Percentiles rank a stretch among this genome's conserved stretches.
Evolutionary conservation across 2,888 invertebrate genomes (phyloP).

Genomic region (Sipha maydis): DNA sequence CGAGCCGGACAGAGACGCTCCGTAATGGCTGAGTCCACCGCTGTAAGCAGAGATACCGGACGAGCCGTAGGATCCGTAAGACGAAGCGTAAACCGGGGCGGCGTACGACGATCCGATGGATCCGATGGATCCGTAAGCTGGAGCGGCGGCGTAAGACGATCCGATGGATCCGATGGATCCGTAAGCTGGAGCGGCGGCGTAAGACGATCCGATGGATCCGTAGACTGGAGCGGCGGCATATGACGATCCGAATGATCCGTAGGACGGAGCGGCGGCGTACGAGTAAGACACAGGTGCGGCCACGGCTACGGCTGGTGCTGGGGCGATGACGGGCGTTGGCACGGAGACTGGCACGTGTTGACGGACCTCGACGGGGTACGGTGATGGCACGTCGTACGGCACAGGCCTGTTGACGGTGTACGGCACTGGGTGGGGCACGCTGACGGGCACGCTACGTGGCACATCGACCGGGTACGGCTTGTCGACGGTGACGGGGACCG

Average conservation of each 20-base stretch:
- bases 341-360: conserved; percentile 64
- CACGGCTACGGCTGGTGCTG: background rate
- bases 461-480: conserved; percentile 64
- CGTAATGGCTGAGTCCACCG: background rate
- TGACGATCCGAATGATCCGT: background rate
- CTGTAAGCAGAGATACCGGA: background rate
- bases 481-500: conserved; percentile 64
- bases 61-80: conserved; percentile 12
- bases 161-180: background rate
- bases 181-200: background rate
- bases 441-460: conserved; percentile 64
- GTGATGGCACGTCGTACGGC: conserved; percentile 64
- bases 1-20: too few species aligned
- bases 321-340: conserved; percentile 62
- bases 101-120: background rate
- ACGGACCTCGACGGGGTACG: conserved; percentile 64
- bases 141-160: background rate
- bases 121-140: background rate
- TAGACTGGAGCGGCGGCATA: background rate
- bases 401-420: conserved; percentile 58
- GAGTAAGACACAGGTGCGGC: background rate
- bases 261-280: background rate
- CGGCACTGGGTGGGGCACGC: conserved; percentile 64
- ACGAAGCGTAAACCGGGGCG: background rate
- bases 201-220: background rate